These are phyloP conservation scores for Heptranchias perlo DNA, from an alignment of 2,113 vertebrate species.

Conservation along the genomic window DNA sequence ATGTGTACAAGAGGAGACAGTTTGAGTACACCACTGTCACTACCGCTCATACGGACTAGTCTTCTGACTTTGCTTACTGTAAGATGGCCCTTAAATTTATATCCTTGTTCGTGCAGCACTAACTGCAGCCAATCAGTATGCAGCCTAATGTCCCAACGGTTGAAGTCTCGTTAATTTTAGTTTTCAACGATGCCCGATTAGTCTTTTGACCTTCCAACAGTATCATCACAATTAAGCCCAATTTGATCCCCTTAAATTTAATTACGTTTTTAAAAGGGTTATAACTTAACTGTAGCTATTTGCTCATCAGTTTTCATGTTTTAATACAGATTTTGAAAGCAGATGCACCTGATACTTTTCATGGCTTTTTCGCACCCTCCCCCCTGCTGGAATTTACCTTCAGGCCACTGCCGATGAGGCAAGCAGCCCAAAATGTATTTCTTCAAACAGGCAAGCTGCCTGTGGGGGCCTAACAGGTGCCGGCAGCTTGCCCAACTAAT, in stretches of 20 bases:
- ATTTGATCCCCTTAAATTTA: background rate
- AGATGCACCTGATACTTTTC: background rate
- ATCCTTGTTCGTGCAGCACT: background rate
- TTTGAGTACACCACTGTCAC: background rate
- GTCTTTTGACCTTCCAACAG: background rate
- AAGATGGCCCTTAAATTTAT: background rate
- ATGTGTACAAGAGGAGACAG: too few species aligned
- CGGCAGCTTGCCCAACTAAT: background rate
- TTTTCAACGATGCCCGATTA: background rate
- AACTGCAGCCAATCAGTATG: background rate
- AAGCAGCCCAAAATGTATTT: background rate
- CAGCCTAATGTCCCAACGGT: background rate
- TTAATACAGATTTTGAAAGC: background rate
- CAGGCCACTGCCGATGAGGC: too few species aligned
- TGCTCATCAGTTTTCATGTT: background rate
- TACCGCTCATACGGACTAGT: background rate
- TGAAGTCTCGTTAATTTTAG: conserved; percentile 25
- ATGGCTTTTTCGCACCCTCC: background rate
- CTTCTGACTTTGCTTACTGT: background rate
- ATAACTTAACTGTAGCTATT: background rate
- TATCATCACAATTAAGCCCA: conserved; percentile 3
- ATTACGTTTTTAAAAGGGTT: background rate
- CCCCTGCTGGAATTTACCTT: background rate
- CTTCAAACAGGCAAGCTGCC: background rate
- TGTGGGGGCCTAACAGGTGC: background rate